Evolutionary conservation across 2,888 invertebrate species (phyloP), one percentile per base, ranked within the genome.

Genomic region (Tachina fera): DNA sequence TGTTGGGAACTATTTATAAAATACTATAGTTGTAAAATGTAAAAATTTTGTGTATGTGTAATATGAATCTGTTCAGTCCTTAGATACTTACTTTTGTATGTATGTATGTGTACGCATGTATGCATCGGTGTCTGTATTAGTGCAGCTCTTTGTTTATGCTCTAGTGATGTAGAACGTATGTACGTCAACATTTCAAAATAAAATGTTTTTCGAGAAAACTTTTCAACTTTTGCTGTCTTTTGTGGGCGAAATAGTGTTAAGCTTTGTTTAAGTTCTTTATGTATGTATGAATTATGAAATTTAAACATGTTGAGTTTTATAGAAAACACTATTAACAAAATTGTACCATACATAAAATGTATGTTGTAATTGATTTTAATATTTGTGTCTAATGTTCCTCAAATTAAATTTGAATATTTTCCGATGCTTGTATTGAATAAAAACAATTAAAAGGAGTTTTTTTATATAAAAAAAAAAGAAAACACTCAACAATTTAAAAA

Each of bases 111-210:
- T 22, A 3, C 3, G 22, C 3, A 3, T 22, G 22, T 22, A 22
- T 22, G 22, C 22, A 22, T 22, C 1, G 1, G 22, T 22, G 22
- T 22, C 22, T 22, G 22, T 22, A 22, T 22, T 1, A 1, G 22
- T 22, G 22, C 22, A 22, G 1, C 22, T 22, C 22, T 22, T 31
- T 31, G 72, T 85, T 85, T 72, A 78, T 77, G 81, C 81, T 85
- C 81, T 47, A 68, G 11, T 81, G 81, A 58, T 77, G 77, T 77
- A 68, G 47, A 77, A 81, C 84, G 56, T 70, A 78, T 68, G 47
- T 39, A 77, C 81, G 77, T 74, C 72, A 81, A 78, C 53, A 80
- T 81, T 80, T 77, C n/a, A 51, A 67, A 80, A 67, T 72, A 49
- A 76, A 74, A 76, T 71, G 41, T 80, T 43, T 65, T 71, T 51